Conservation (phyloP, 2,797 vertebrate species). For the Sarcophilus harrisii region DNA sequence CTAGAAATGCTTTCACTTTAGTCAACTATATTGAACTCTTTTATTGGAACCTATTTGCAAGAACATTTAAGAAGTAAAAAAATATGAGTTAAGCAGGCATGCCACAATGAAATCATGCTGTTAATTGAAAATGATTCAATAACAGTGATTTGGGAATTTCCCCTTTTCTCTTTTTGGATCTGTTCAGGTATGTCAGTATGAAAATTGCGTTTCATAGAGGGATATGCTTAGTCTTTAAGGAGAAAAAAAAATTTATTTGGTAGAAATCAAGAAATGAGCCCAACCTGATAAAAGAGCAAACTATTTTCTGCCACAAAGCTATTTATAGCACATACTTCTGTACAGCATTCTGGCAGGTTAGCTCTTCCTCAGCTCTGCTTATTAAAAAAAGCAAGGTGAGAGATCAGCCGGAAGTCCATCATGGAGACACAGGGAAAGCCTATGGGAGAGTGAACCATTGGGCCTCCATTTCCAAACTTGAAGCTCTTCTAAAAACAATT, state of each 20-base stretch:
- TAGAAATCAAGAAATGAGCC: conserved; percentile 69
- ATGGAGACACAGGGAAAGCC: conserved; percentile 66
- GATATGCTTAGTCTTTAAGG: conserved; percentile 66
- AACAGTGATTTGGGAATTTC: conserved; percentile 48
- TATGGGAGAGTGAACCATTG: conserved; percentile 59
- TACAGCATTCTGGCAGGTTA: conserved; percentile 27
- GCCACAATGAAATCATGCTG: conserved; percentile 53
- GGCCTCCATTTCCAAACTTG: conserved; percentile 34
- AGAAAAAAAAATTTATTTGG: conserved; percentile 64
- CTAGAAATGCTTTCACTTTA: conserved; percentile 35
- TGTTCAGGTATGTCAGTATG: conserved; percentile 73
- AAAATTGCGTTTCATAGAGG: conserved; percentile 72
- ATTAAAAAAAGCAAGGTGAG: conserved; percentile 46
- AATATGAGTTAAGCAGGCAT: conserved; percentile 43
- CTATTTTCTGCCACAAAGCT: conserved; percentile 62
- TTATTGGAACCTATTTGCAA: conserved; percentile 66
- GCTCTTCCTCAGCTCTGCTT: conserved; percentile 51
- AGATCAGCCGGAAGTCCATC: conserved; percentile 41
- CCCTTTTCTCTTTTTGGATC: conserved; percentile 63
- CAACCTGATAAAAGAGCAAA: conserved; percentile 61
- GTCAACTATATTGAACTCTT: conserved; percentile 2
- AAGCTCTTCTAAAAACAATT: conserved; percentile 54
- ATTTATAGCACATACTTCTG: conserved; percentile 64
- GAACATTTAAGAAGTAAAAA: conserved; percentile 40
- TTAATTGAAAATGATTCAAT: conserved; percentile 50